Evolutionary conservation across 2,113 vertebrate species (phyloP).

Genomic region (Neogale vison): DNA sequence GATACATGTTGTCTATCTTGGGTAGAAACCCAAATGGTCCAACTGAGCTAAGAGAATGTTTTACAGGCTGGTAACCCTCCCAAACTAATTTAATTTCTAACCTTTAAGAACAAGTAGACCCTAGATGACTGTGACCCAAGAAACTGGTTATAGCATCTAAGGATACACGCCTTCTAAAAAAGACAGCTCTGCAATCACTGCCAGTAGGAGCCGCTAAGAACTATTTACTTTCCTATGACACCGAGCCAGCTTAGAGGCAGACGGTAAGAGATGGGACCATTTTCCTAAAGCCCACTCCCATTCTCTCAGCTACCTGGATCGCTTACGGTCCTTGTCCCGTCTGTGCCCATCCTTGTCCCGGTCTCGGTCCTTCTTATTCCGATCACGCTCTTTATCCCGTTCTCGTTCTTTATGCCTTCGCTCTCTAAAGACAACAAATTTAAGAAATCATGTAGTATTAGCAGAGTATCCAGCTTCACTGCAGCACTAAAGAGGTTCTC

Average conservation of each 20-base stretch:
- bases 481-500: background rate
- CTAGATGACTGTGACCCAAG: background rate
- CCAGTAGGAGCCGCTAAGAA: background rate
- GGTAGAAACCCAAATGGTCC: background rate
- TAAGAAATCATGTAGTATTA: conserved; percentile 6
- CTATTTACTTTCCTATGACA: background rate
- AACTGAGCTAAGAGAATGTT: background rate
- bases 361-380: conserved; percentile 92
- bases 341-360: conserved; percentile 92
- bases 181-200: background rate
- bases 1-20: background rate
- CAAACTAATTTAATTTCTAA: conserved; percentile 60
- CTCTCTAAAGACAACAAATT: conserved; percentile 85
- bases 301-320: conserved; percentile 86
- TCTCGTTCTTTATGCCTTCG: conserved; percentile 93
- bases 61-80: background rate
- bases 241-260: background rate
- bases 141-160: background rate
- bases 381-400: conserved; percentile 90
- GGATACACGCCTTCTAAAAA: background rate
- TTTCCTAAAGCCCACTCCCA: background rate
- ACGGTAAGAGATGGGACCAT: background rate
- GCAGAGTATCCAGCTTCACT: background rate
- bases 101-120: conserved; percentile 4
- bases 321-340: conserved; percentile 91